Base-by-base conservation (phyloP, 2,113 vertebrate species). In the Spea bombifrons region DNA sequence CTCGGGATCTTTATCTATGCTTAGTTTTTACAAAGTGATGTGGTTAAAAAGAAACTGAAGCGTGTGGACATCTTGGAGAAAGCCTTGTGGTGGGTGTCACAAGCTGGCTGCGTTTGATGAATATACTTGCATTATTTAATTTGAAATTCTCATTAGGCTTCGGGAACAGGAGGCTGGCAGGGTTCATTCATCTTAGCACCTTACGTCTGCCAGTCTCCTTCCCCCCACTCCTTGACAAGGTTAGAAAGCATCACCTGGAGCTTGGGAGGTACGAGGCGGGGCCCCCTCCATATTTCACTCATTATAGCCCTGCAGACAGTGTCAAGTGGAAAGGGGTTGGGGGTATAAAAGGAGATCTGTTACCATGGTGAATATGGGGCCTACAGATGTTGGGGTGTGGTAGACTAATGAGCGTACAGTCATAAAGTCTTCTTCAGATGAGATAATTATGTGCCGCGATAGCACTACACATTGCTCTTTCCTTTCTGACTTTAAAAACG, bases 301-400 rank as follows among this genome's bases (percentile, higher is more conserved):
- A 80, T 80, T 73, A 66, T 17, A 45, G 15, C 47, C 66, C 76
- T 80, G 71, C 71, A 77, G 53, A 66, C 66, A 45, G 10, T 8
- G 70, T 70, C n/a, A 9, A 49, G 52, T 45, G 61, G 30, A 73
- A 52, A 78, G 65, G 59, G 69, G 63, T 65, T 44, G 3, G 44
- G 66, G 43, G 44, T 59, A 67, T 13, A 48, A 76, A 61, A 16
- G 13, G 47, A 65, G 63, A 17, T 15, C 30, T n/a, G 68, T 78
- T 78, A 15, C 76, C 61, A 55, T 72, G 68, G 76, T 17, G 30
- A 65, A 5, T 9, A 3, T 9, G 43, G 8, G 52, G n/a, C 64
- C 16, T 74, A 61, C 78, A 80, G 71, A 80, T 80, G 78, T 80
- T 73, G 71, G 71, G 78, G 71, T 73, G 78, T 57, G 63, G 63